Conservation (phyloP, 1,140 invertebrate species). For the Dermatophagoides farinae region DNA sequence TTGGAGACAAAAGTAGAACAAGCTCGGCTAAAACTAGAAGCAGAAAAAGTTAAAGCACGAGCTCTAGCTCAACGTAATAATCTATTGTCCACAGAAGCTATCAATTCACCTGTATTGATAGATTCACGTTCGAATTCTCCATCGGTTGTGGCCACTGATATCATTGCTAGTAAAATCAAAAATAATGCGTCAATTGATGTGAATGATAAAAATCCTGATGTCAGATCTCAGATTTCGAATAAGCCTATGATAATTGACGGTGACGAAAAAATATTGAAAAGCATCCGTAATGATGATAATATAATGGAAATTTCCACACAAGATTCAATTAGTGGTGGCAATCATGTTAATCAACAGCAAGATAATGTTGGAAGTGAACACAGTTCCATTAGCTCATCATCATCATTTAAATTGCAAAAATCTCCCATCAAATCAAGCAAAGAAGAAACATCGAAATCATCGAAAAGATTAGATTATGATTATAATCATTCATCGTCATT, state of each 20-base stretch:
- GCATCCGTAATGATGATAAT: too few species aligned
- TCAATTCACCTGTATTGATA: background rate
- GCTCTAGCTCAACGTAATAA: constrained; percentile 11
- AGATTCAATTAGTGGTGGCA: too few species aligned
- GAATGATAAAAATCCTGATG: too few species aligned
- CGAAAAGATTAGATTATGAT: background rate
- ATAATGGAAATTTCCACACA: too few species aligned
- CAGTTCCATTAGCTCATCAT: background rate
- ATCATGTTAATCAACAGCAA: too few species aligned
- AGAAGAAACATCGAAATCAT: background rate
- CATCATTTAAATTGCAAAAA: background rate
- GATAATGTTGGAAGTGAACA: background rate
- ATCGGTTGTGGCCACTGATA: background rate
- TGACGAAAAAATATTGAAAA: too few species aligned
- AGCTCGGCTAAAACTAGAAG: constrained; percentile 47
- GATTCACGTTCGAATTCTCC: constrained; percentile 6
- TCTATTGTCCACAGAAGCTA: background rate
- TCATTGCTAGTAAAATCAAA: background rate
- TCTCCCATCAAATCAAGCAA: background rate
- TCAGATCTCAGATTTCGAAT: too few species aligned
- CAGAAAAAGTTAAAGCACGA: constrained; percentile 43
- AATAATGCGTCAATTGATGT: background rate
- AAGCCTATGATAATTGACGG: too few species aligned
- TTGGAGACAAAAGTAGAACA: constrained; percentile 53
- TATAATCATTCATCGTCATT: background rate